A percentile compares a stretch with the other conserved stretches of the same genome.
Evolutionary conservation across 2,113 vertebrate species (phyloP).

Genomic region (Podilymbus podiceps): DNA sequence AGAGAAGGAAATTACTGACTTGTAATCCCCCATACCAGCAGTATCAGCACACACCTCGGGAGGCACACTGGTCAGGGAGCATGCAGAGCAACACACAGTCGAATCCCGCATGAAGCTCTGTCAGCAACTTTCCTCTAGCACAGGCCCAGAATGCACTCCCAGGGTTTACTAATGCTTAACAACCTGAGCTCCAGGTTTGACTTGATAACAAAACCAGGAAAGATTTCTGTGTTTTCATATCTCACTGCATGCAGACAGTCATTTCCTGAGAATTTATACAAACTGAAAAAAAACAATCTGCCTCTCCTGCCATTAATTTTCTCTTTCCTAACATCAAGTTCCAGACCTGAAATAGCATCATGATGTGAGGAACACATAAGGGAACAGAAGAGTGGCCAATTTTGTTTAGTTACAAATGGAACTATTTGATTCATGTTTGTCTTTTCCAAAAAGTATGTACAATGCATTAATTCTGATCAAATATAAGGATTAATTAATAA

Average conservation of each 20-base stretch:
- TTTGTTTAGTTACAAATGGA: not conserved
- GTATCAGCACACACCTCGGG: not conserved
- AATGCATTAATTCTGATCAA: not conserved
- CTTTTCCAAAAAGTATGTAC: not conserved
- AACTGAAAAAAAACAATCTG: not conserved
- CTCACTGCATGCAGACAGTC: not conserved
- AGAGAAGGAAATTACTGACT: not conserved
- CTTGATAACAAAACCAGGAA: not conserved
- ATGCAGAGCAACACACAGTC: rapidly evolving
- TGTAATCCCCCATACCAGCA: not conserved
- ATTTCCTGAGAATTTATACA: not conserved
- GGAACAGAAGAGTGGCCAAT: not conserved
- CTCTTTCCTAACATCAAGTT: not conserved
- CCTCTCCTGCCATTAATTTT: not conserved
- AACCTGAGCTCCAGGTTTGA: not conserved
- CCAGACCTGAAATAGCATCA: not conserved
- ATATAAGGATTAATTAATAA: not conserved
- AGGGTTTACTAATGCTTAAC: not conserved
- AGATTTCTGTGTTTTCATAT: not conserved
- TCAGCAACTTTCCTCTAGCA: not conserved
- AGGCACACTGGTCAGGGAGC: not conserved
- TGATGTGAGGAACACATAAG: not conserved
- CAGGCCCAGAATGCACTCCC: not conserved
- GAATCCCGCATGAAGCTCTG: not conserved
- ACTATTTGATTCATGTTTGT: not conserved